Evolutionary conservation across 1,140 invertebrate species (phyloP), one percentile per base, ranked within the genome.

Genomic region (Hermatobates lingyangjiaoensis): DNA sequence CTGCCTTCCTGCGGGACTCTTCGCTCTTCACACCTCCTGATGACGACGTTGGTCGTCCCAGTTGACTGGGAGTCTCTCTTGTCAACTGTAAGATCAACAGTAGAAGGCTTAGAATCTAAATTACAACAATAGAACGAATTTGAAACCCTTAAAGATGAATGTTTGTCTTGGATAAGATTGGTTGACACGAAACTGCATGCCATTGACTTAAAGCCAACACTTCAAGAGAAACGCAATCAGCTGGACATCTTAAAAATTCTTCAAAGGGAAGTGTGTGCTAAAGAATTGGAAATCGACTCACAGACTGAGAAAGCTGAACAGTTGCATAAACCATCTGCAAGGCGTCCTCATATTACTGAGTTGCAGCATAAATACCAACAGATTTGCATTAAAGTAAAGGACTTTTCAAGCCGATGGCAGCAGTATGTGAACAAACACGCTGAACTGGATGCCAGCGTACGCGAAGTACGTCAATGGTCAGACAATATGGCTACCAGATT

Each of bases 251-350:
- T 45, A 23, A 28, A 44, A 28, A 23, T 25, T 23, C 66, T 92
- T 15, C 87, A 92, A 69, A 87, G 87, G 44, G 87, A 93, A 69
- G 79, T 94, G 4, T 70, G 82, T 30, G 84, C 87, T 1, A 90
- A 91, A 62, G 89, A 94, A 69, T 64, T 91, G 26, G 90, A 95
- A 68, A 87, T 95, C 53, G 91, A 96, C 61, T 79, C 82, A 45
- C 80, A 94, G 0, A 91, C 84, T 18, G 91, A 96, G 65, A 80
- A 81, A 56, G 85, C 86, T 3, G 87, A 95, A 63, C 75, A 83
- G 52, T 63, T 92, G 1, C 77, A 86, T 45, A 85, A 83, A 57
- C 78, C 80, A 53, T 65, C 64, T 0, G 64, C 70, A 1, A 76
- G 82, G 56, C 78, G 72, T 44, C 80, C 79, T 0, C 81, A 87